Evolutionary conservation across 1,140 invertebrate species (phyloP).

Genomic region (Cherax quadricarinatus): DNA sequence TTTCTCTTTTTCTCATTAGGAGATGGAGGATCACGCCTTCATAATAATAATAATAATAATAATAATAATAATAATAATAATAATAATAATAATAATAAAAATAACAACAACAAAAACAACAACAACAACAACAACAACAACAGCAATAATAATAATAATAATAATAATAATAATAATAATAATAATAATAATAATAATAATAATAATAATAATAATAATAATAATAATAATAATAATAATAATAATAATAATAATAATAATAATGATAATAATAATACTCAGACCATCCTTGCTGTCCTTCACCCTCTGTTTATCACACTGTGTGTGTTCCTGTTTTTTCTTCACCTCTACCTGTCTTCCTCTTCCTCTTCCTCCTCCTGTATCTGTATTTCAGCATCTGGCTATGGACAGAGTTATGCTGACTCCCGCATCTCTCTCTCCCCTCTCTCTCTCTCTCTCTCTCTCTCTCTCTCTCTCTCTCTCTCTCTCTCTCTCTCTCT

Average conservation of each 20-base stretch:
- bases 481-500: neutral
- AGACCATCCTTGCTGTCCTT: no score
- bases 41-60: no score
- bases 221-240: neutral
- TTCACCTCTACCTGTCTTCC: no score
- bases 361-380: conserved; percentile 33
- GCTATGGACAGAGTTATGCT: neutral
- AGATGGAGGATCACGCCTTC: no score
- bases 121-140: no score
- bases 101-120: no score
- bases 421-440: no score
- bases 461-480: neutral
- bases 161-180: conserved; percentile 13
- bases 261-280: no score
- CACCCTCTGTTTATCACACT: neutral
- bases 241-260: neutral
- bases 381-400: neutral
- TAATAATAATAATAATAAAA: neutral
- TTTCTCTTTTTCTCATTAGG: no score
- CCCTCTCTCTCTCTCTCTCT: neutral
- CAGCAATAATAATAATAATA: neutral
- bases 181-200: conserved; percentile 10
- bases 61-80: neutral
- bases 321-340: neutral
- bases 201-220: neutral